Conservation (phyloP, 2,888 invertebrate genomes). For the Seira sanloemensis region DNA sequence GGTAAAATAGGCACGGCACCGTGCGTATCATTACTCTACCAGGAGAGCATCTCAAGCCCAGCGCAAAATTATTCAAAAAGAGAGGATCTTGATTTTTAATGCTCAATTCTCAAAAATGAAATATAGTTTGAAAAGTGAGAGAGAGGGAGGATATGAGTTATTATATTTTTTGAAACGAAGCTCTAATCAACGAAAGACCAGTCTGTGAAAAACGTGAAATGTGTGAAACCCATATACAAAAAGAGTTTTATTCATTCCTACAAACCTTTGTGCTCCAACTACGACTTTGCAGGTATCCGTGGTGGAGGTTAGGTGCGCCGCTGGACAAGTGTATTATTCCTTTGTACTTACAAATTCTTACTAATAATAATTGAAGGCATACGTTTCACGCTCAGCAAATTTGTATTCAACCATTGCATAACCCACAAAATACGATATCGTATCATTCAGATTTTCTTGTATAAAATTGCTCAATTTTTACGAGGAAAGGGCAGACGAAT, state of each 20-base stretch:
- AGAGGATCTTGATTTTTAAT: constrained; percentile 54
- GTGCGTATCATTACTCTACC: constrained; percentile 1
- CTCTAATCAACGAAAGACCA: constrained; percentile 27
- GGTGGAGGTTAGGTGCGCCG: too few species aligned
- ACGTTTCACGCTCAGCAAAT: too few species aligned
- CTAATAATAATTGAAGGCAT: too few species aligned
- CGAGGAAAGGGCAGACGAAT: neutral
- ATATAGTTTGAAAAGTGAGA: constrained; percentile 35
- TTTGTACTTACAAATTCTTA: too few species aligned
- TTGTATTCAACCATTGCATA: neutral
- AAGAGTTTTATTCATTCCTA: too few species aligned
- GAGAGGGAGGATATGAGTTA: constrained; percentile 57
- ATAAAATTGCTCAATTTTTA: constrained; percentile 2
- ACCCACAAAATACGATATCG: neutral
- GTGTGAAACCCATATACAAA: constrained; percentile 9
- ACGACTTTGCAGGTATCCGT: too few species aligned
- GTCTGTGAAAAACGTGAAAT: constrained; percentile 8
- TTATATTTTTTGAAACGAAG: constrained; percentile 48
- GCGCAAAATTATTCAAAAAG: constrained; percentile 42
- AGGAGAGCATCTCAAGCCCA: constrained; percentile 20
- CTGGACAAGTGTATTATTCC: too few species aligned
- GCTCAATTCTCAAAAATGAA: constrained; percentile 62
- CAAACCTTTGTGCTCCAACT: too few species aligned
- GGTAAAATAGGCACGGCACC: neutral
- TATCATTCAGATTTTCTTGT: neutral